A percentile compares a stretch with the other conserved stretches of the same genome.
These are phyloP conservation scores for Drosophila quinaria DNA, from an alignment of 2,888 invertebrate species.

Conservation along the genomic window DNA sequence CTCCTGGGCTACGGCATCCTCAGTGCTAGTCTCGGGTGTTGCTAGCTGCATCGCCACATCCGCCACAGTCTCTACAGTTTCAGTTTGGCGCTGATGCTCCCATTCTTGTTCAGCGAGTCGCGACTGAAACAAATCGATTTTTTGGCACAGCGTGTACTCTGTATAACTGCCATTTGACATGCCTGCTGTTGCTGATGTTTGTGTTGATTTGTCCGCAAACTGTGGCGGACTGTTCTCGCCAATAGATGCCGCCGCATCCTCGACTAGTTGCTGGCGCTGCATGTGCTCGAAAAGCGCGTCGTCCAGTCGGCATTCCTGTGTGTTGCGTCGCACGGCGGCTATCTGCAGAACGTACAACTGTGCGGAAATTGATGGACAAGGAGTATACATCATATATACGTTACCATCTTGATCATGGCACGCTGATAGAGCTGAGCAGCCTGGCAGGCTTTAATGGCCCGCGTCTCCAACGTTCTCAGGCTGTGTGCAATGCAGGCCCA, in stretches of 20 bases:
- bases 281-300: constrained; percentile 64
- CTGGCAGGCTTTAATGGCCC: constrained; percentile 80
- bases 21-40: constrained; percentile 37
- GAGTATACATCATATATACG: neutral
- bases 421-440: constrained; percentile 81
- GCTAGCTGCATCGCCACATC: neutral
- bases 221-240: neutral
- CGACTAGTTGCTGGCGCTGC: constrained; percentile 39
- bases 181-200: constrained; percentile 24
- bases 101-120: constrained; percentile 53
- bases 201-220: constrained; percentile 55
- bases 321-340: constrained; percentile 74
- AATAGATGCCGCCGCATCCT: neutral
- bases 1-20: constrained; percentile 77
- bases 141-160: constrained; percentile 65
- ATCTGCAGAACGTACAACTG: constrained; percentile 61
- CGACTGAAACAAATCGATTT: constrained; percentile 82
- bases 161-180: constrained; percentile 24
- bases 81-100: neutral
- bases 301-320: constrained; percentile 74
- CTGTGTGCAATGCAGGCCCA: constrained; percentile 66
- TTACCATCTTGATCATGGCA: constrained; percentile 83
- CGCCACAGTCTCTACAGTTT: neutral
- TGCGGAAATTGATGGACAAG: neutral
- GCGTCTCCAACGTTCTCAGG: constrained; percentile 71